Evolutionary conservation across 2,113 vertebrate species (phyloP).

Genomic region (Dryoscopus gambensis): DNA sequence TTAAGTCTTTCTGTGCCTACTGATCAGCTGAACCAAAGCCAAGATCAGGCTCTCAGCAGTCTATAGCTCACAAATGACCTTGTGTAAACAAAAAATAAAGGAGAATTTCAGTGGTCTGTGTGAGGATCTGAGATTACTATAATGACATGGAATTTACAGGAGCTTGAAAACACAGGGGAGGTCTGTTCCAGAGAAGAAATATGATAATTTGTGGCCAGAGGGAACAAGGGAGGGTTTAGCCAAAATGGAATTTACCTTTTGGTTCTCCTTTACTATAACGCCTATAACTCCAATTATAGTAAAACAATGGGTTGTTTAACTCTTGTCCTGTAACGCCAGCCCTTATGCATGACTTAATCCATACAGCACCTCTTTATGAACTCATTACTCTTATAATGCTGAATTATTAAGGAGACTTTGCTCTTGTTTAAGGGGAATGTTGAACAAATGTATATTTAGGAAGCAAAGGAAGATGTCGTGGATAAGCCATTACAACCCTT

Average conservation of each 20-base stretch:
- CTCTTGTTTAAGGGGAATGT: neutral
- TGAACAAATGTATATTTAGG: neutral
- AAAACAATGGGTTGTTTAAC: slow-evolving; percentile 36
- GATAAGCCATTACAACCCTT: neutral
- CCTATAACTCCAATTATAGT: slow-evolving; percentile 47
- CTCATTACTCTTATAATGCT: slow-evolving; percentile 43
- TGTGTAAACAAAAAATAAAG: slow-evolving; percentile 38
- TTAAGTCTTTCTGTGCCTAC: slow-evolving; percentile 39
- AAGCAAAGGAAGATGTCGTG: neutral
- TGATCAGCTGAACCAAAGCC: slow-evolving; percentile 56
- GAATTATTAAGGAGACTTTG: slow-evolving; percentile 25
- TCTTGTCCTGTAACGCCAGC: slow-evolving; percentile 22
- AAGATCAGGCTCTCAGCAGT: slow-evolving; percentile 13
- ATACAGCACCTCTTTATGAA: slow-evolving; percentile 56
- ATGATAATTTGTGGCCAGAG: slow-evolving; percentile 56
- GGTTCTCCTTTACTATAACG: slow-evolving; percentile 44
- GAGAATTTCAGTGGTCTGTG: neutral
- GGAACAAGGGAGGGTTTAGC: slow-evolving; percentile 32
- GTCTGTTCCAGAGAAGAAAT: slow-evolving; percentile 64
- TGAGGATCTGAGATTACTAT: slow-evolving; percentile 30
- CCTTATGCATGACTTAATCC: neutral
- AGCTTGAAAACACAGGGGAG: slow-evolving; percentile 1
- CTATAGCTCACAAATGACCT: slow-evolving; percentile 58
- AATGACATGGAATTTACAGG: slow-evolving; percentile 29
- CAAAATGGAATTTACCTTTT: slow-evolving; percentile 65